A percentile compares a stretch with the other conserved stretches of the same genome.
Evolutionary conservation across 2,888 invertebrate species (phyloP).

Genomic region (Malachius bipustulatus): DNA sequence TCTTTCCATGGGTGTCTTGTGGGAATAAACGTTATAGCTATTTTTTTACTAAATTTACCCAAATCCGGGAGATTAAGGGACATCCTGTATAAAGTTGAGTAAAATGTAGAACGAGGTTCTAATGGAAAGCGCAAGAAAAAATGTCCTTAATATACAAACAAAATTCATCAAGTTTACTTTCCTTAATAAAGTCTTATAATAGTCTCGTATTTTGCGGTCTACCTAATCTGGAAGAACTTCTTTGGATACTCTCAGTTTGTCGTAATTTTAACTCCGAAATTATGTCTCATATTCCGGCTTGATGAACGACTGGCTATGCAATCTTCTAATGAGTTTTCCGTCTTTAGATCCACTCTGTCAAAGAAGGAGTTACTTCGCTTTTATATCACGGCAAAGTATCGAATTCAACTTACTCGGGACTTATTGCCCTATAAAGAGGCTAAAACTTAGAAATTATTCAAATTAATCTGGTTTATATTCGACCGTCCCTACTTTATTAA

Average conservation of each 20-base stretch:
- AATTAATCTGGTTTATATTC: conserved; percentile 2
- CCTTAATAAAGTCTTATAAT: no score
- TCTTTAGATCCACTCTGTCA: conserved; percentile 19
- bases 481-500: conserved; percentile 1
- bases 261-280: conserved; percentile 11
- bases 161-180: no score
- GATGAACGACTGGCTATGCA: conserved; percentile 19
- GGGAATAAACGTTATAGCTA: no score
- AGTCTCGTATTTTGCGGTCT: no score
- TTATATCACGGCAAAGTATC: conserved; percentile 14
- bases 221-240: no score
- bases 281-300: conserved; percentile 20
- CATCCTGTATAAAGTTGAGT: no score
- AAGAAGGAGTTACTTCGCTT: conserved; percentile 15
- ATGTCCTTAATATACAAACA: no score
- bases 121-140: no score
- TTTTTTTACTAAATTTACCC: no score
- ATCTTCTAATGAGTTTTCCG: conserved; percentile 19
- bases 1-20: no score
- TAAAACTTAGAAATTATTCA: background rate
- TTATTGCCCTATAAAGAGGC: conserved; percentile 8
- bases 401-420: conserved; percentile 13
- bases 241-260: background rate
- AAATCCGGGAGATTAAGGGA: no score
- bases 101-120: no score